Base-by-base conservation (phyloP, 2,888 invertebrate genomes). In the Dorcus hopei region DNA sequence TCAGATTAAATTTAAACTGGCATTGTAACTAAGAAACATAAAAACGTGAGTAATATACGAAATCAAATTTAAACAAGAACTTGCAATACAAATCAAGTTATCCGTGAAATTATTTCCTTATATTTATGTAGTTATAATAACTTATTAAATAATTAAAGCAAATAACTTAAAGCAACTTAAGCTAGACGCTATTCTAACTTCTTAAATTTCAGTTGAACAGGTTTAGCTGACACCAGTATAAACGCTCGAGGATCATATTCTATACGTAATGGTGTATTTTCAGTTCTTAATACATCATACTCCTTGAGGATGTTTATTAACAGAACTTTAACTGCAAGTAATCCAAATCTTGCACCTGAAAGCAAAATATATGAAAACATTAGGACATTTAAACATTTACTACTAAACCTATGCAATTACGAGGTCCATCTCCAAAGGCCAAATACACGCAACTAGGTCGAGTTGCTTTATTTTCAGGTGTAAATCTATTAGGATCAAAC, bases 401-500 rank as follows among this genome's bases (percentile, higher is more conserved):
- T 14, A 14, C 14, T 14, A 14, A 14, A 14, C 56, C 58, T 26
- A 58, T 58, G 49, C 58, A 58, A 38, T 14, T 58, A 43, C 58
- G 49, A 14, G 52, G 49, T 6, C 58, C 53, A 41, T 42, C 53
- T n/a, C 58, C 58, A 40, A 58, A 58, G 3, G 58, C 49, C n/a
- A 58, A 2, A 38, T 41, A 58, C 3, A 49, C 9, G 33, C 11
- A 38, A 3, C 26, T 23, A 5, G 38, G 33, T 8, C 52, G 40
- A 6, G 9, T 49, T 9, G 38, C 19, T 38, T 49, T 58, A 41
- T 58, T 53, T 23, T 58, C 53, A 2, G 45, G 23, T 1, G 58
- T 11, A 42, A 58, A 58, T 48, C 58, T 48, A 14, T 49, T 33
- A 9, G 58, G 58, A 33, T 58, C 58, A 39, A 54, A 58, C 38